Base-by-base conservation (phyloP, 2,797 vertebrate species). In the Hypotaenidia okinawae region DNA sequence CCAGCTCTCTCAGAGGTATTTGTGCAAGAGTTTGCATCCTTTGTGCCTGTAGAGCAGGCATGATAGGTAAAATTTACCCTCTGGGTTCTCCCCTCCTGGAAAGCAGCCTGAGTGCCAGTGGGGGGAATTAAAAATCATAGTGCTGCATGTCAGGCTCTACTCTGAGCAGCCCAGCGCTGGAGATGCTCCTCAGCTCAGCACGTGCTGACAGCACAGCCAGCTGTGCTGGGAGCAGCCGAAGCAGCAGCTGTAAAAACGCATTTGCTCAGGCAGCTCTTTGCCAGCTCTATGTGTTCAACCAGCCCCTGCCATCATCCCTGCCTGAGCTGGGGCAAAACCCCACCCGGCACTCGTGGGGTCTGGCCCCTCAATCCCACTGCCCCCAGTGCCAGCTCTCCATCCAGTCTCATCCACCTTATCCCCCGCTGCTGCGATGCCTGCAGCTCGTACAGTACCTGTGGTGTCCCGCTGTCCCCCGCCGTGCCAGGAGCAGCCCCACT, bases 351-450 rank as follows among this genome's bases (percentile, higher is more conserved):
- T 32, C 4, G 0, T 8, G 33, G 47, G 27, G 54, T 49, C 64
- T 41, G 30, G 39, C 62, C 24, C 16, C 5, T 3, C 10, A 0
- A 2, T 69, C 39, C 39, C 0, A 0, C 22, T 25, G 37, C 24
- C 37, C 25, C 1, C 54, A 45, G 47, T 0, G 1, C 74, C 64
- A 55, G 14, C 35, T 72, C 52, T 16, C 19, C 69, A n/a, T 55
- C 30, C 62, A 15, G 1, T 23, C 63, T 64, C 22, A 16, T 54
- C 74, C 43, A 30, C 22, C n/a, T 30, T 58, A 24, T 43, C n/a
- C 84, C 84, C 70, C 1, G 0, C 55, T 2, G 43, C 1, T 6
- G 30, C 2, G 8, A 43, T 4, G 21, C 13, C 54, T 4, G 1
- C 2, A 2, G 39, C 43, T 77, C 13, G 0, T 12, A 21, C 3